These are phyloP conservation scores for Zosterops hypoxanthus DNA, from an alignment of 2,113 vertebrate genomes.

Conservation along the genomic window DNA sequence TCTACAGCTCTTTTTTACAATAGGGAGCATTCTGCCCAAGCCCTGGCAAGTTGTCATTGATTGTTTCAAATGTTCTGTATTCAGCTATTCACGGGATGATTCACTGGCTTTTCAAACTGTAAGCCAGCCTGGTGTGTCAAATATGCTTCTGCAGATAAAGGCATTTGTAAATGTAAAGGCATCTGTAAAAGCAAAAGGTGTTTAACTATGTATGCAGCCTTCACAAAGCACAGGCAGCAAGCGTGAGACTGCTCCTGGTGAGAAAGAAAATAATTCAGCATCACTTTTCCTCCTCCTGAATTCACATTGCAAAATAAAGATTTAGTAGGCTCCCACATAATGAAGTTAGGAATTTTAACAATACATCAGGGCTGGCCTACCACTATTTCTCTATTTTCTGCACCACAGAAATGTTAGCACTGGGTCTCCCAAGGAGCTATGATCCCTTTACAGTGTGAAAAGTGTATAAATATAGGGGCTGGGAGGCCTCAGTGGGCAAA, in stretches of 20 bases:
- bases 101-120: conserved; percentile 39
- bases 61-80: conserved; percentile 55
- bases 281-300: neutral
- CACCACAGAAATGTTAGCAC: neutral
- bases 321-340: neutral
- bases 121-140: conserved; percentile 57
- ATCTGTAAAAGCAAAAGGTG: conserved; percentile 33
- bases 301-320: conserved; percentile 40
- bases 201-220: conserved; percentile 46
- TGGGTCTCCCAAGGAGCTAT: neutral
- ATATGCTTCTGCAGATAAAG: conserved; percentile 65
- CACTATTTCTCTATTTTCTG: neutral
- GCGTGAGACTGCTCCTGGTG: neutral
- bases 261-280: conserved; percentile 43
- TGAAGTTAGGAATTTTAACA: conserved; percentile 3
- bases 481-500: neutral
- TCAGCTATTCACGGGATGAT: conserved; percentile 46
- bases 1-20: conserved; percentile 8
- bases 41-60: conserved; percentile 39
- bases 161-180: conserved; percentile 56
- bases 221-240: conserved; percentile 39
- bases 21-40: neutral
- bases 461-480: neutral
- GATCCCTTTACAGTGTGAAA: neutral
- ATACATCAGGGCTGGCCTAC: neutral